Conservation (phyloP, 1,140 invertebrate species). For the Drosophila ohnishii region DNA sequence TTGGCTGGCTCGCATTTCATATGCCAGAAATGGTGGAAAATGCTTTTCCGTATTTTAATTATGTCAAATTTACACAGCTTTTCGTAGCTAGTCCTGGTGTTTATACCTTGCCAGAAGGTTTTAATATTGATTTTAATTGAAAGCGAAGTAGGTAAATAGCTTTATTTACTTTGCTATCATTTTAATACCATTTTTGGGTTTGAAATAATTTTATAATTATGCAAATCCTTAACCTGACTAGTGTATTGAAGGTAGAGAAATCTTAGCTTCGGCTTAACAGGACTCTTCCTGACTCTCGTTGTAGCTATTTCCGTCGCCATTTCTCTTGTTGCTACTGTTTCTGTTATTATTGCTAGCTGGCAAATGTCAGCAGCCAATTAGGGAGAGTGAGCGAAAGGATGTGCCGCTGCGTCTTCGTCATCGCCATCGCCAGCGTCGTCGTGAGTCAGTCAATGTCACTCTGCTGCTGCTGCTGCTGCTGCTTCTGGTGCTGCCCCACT, state of each 20-base stretch:
- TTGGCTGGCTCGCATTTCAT: conserved; percentile 47
- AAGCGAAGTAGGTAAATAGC: background rate
- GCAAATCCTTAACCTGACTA: background rate
- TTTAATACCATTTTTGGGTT: background rate
- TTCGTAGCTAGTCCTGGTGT: conserved; percentile 16
- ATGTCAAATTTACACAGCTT: conserved; percentile 71
- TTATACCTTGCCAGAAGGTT: background rate
- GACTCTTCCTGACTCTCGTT: background rate
- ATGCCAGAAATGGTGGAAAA: conserved; percentile 29
- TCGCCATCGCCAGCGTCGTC: conserved; percentile 26
- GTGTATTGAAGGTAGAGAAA: background rate
- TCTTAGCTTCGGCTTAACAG: conserved; percentile 1
- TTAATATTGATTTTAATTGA: background rate
- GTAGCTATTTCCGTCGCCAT: conserved; percentile 29
- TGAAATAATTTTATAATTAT: background rate
- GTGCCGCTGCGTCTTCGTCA: conserved; percentile 51
- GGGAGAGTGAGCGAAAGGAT: conserved; percentile 70
- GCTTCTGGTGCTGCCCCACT: conserved; percentile 30
- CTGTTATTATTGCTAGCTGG: conserved; percentile 57
- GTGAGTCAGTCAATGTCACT: conserved; percentile 74
- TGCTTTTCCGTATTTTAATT: conserved; percentile 67
- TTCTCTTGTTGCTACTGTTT: conserved; percentile 22
- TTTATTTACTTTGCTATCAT: background rate
- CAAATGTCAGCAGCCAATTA: conserved; percentile 80
- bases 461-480: conserved; percentile 29